These are phyloP conservation scores for Phragmatobia fuliginosa DNA, from an alignment of 2,888 invertebrate species.

Conservation along the genomic window DNA sequence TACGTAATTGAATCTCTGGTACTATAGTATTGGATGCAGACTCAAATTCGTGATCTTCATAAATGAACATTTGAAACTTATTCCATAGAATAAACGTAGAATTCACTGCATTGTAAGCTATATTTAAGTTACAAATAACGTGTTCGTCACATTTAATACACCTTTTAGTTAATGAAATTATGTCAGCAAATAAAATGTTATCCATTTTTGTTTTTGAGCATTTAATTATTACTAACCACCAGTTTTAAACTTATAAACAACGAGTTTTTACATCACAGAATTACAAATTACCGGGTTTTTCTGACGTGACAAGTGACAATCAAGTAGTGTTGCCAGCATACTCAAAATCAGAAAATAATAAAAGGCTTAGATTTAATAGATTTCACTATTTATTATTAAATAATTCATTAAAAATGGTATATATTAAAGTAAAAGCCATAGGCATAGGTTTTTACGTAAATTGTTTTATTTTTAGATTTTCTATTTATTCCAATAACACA, in stretches of 20 bases:
- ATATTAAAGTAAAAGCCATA: no score
- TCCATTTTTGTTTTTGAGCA: slow-evolving; percentile 52
- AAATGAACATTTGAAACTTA: slow-evolving; percentile 75
- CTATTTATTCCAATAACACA: no score
- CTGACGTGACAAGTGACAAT: neutral
- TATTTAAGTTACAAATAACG: slow-evolving; percentile 61
- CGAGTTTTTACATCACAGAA: neutral
- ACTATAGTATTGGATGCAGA: slow-evolving; percentile 52
- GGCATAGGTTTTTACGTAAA: no score
- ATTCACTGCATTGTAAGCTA: slow-evolving; percentile 59
- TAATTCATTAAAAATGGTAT: no score
- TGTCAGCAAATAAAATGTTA: slow-evolving; percentile 23
- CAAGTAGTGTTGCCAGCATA: neutral
- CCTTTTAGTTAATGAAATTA: slow-evolving; percentile 39
- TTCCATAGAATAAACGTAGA: slow-evolving; percentile 70
- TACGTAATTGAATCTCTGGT: slow-evolving; percentile 65
- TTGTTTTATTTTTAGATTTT: no score
- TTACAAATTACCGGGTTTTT: slow-evolving; percentile 2
- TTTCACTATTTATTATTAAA: no score
- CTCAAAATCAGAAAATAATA: no score
- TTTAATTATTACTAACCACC: neutral
- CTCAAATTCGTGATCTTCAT: slow-evolving; percentile 63
- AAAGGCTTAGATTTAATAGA: no score
- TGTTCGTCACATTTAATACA: slow-evolving; percentile 62
- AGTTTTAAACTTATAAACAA: neutral